Conservation (phyloP, 1,140 invertebrate genomes). For the Parasteatoda tepidariorum region DNA sequence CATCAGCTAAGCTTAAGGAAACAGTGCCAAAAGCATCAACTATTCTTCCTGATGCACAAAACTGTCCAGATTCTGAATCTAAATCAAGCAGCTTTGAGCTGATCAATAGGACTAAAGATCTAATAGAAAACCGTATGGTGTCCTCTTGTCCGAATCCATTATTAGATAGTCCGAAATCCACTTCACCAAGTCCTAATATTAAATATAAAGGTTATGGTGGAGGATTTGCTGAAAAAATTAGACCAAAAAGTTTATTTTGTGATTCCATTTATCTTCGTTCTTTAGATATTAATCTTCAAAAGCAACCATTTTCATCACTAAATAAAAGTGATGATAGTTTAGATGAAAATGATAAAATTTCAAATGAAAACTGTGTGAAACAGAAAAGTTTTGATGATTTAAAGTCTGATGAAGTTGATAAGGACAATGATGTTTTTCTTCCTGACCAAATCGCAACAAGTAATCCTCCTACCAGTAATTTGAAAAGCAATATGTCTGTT, state of each 20-base stretch:
- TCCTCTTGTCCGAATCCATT: not conserved
- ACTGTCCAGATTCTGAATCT: not conserved
- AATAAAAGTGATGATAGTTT: slow-evolving; percentile 58
- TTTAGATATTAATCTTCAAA: slow-evolving; percentile 62
- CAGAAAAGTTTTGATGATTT: slow-evolving; percentile 30
- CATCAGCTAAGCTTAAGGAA: not conserved
- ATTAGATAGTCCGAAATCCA: not conserved
- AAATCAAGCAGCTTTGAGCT: not conserved
- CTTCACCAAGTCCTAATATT: not conserved
- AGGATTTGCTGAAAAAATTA: slow-evolving; percentile 63
- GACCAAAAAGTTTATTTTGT: slow-evolving; percentile 59
- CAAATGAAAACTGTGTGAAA: not conserved
- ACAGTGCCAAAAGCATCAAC: not conserved
- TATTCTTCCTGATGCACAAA: not conserved
- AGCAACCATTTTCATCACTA: slow-evolving; percentile 61
- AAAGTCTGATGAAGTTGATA: not conserved
- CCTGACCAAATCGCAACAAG: not conserved
- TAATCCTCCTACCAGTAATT: not conserved
- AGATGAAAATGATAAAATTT: slow-evolving; percentile 30
- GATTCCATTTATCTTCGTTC: slow-evolving; percentile 62
- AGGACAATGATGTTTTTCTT: not conserved
- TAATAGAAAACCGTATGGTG: too few relatives aligned
- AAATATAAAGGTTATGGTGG: slow-evolving; percentile 62
- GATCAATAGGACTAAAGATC: too few relatives aligned
- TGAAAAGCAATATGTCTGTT: not conserved